Conservation (phyloP, 2,888 invertebrate species). For the Agriopis leucophaearia region DNA sequence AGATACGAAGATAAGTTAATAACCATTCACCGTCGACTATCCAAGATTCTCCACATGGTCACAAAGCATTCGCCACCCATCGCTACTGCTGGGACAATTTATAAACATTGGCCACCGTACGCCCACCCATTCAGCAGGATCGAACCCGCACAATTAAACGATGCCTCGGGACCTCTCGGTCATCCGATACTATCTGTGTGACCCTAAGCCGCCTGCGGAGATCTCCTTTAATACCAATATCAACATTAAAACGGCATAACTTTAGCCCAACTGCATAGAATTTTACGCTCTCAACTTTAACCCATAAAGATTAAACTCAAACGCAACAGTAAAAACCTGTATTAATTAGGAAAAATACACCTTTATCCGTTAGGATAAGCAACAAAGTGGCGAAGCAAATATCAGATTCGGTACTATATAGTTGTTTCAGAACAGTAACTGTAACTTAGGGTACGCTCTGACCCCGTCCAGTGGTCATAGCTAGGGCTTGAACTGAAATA, state of each 20-base stretch:
- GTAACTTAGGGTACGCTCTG: conserved; percentile 58
- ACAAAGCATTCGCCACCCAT: conserved; percentile 64
- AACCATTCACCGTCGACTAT: conserved; percentile 14
- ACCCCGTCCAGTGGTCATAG: conserved; percentile 67
- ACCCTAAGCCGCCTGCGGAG: conserved; percentile 70
- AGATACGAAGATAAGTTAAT: conserved; percentile 25
- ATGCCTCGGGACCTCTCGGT: conserved; percentile 74
- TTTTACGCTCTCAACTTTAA: conserved; percentile 10
- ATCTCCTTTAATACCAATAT: conserved; percentile 54
- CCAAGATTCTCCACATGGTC: conserved; percentile 40
- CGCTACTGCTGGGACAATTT: conserved; percentile 74
- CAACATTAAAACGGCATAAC: conserved; percentile 43
- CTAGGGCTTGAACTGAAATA: conserved; percentile 63
- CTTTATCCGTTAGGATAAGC: conserved; percentile 5
- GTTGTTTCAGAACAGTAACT: conserved; percentile 56
- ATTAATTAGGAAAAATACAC: conserved; percentile 22
- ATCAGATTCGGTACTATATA: conserved; percentile 41
- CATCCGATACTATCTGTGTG: conserved; percentile 73
- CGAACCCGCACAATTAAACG: conserved; percentile 79
- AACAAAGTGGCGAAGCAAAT: neutral
- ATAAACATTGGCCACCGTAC: conserved; percentile 69
- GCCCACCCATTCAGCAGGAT: conserved; percentile 73
- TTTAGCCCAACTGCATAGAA: conserved; percentile 1
- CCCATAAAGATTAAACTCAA: conserved; percentile 22
- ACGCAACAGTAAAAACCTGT: neutral